Evolutionary conservation across 2,797 vertebrate genomes (phyloP).

Genomic region (Lacerta bilineata): DNA sequence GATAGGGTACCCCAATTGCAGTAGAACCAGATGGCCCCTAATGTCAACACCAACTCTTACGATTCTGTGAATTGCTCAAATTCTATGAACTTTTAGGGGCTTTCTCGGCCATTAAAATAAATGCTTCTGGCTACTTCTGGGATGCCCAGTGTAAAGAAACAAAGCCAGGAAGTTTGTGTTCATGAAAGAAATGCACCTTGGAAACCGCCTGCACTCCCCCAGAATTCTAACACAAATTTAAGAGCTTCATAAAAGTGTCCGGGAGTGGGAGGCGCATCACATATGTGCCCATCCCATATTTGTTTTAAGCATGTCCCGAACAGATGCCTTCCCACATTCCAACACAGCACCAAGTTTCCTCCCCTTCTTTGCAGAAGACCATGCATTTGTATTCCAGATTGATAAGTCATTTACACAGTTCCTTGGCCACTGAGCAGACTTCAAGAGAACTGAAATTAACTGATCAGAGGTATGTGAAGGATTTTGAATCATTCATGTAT

Average conservation of each 20-base stretch:
- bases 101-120: background rate
- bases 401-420: slow-evolving; percentile 51
- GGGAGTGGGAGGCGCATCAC: too few relatives aligned
- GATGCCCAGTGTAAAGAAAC: background rate
- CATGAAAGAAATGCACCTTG: too few relatives aligned
- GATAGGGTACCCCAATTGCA: too few relatives aligned
- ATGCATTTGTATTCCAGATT: slow-evolving; percentile 57
- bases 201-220: background rate
- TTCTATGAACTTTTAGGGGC: too few relatives aligned
- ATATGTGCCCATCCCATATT: background rate
- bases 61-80: too few relatives aligned
- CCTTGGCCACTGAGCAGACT: slow-evolving; percentile 55
- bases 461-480: slow-evolving; percentile 61
- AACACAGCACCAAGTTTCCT: slow-evolving; percentile 18
- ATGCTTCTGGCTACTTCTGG: background rate
- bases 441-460: slow-evolving; percentile 70
- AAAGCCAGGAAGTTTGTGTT: background rate
- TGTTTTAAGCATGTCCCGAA: background rate
- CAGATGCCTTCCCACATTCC: background rate
- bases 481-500: slow-evolving; percentile 71
- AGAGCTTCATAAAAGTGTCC: background rate
- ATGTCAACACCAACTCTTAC: too few relatives aligned
- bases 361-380: slow-evolving; percentile 22
- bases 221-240: background rate
- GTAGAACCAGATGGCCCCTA: background rate